Evolutionary conservation across 2,888 invertebrate species (phyloP), one percentile per base, ranked within the genome.

Genomic region (Phymatocera aterrima): DNA sequence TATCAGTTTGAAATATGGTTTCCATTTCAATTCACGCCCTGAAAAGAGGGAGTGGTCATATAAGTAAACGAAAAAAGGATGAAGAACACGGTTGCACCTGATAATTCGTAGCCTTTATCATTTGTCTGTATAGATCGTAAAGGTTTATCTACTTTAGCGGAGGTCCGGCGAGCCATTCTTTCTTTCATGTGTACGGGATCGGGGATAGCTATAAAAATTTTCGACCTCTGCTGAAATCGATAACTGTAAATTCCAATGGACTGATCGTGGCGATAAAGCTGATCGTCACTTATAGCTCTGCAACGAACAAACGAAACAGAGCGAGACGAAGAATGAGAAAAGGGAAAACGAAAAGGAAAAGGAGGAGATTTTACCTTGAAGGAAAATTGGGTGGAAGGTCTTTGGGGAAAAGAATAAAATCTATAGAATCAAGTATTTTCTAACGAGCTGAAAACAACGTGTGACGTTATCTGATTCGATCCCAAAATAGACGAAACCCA

Each of bases 191-290:
- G 10, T 3, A 51, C 21, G 21, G 68, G 31, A 72, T 51, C 4
- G 24, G 28, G 40, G 34, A 34, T 72, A 31, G 34, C 72, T 51
- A 72, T 51, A 72, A 72, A 72, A 72, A 43, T 72, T 48, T 51
- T 72, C 72, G 31, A 72, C 72, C 72, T 72, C 31, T 40, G 5
- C n/a, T n/a, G 34, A 48, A 72, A 34, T 51, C 72, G 48, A 72
- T 72, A 72, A 72, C 72, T 72, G 48, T 72, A 72, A 72, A 72
- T 72, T 72, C 12, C 4, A 51, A 18, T 51, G 51, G 51, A 34
- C 51, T 51, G 72, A 72, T 72, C 48, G 72, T 51, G 72, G 72
- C 51, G 34, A 72, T 72, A 72, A 72, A 48, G 34, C 31, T 51
- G 72, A 72, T 51, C 72, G 48, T 72, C 51, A 51, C 72, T 72